These are phyloP conservation scores for Emmelina monodactyla DNA, from an alignment of 2,888 invertebrate species.

Conservation along the genomic window DNA sequence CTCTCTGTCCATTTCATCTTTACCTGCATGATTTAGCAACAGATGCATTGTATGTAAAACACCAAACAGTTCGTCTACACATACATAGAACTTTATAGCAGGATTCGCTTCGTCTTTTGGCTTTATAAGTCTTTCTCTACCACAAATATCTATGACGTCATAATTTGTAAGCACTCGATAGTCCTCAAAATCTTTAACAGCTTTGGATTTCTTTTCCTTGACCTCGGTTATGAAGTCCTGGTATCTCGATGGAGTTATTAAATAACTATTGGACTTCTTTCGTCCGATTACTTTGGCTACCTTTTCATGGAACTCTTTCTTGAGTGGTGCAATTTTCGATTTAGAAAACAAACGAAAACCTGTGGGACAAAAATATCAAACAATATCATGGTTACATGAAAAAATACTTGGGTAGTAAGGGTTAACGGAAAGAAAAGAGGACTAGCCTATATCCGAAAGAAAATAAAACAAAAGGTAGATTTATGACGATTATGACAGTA, in stretches of 20 bases:
- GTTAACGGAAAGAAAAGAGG: no score
- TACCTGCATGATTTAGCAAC: slow-evolving; percentile 33
- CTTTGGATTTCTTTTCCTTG: slow-evolving; percentile 29
- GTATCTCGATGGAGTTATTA: slow-evolving; percentile 29
- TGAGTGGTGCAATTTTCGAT: slow-evolving; percentile 26
- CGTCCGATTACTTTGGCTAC: slow-evolving; percentile 27
- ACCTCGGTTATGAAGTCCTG: slow-evolving; percentile 36
- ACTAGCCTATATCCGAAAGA: no score
- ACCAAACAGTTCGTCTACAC: slow-evolving; percentile 36
- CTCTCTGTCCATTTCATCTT: slow-evolving; percentile 32
- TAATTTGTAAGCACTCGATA: slow-evolving; percentile 40
- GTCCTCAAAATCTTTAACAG: slow-evolving; percentile 33
- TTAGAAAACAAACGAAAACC: no score
- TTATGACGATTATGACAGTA: no score
- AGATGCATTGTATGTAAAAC: slow-evolving; percentile 46
- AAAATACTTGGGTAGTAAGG: no score
- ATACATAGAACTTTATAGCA: slow-evolving; percentile 35
- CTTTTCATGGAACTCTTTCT: slow-evolving; percentile 34
- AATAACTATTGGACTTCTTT: slow-evolving; percentile 39
- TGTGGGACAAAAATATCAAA: no score
- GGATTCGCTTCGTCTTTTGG: slow-evolving; percentile 25
- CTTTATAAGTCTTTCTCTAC: slow-evolving; percentile 31
- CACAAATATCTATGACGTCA: slow-evolving; percentile 29
- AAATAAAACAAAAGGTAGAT: no score
- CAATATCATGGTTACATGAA: no score